Conservation (phyloP, 2,113 vertebrate species). For the Sisor rabdophorus region DNA sequence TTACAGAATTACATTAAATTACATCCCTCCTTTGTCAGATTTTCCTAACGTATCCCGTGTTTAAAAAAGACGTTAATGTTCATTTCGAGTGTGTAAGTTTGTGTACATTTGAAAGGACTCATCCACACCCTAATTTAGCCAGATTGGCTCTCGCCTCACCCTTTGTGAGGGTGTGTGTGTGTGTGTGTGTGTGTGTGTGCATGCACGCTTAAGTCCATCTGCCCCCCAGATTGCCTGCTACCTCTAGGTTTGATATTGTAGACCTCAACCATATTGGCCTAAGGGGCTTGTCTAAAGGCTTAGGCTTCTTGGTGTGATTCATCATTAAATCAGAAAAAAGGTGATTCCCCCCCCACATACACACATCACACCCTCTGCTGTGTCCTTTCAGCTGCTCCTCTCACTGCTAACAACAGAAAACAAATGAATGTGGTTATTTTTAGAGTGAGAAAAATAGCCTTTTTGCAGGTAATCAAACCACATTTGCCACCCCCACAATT, state of each 20-base stretch:
- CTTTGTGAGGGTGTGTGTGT: conserved; percentile 27
- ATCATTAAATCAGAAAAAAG: conserved; percentile 44
- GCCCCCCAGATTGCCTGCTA: conserved; percentile 35
- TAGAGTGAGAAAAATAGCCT: conserved; percentile 41
- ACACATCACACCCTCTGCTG: conserved; percentile 38
- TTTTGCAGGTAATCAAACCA: conserved; percentile 15
- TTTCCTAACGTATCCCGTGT: background rate
- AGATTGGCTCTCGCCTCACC: background rate
- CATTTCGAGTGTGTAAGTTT: background rate
- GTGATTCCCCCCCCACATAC: conserved; percentile 30
- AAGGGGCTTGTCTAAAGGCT: conserved; percentile 46
- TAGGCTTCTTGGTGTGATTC: conserved; percentile 44
- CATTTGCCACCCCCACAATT: conserved; percentile 16
- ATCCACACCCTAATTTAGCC: conserved; percentile 15
- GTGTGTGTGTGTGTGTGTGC: conserved; percentile 20
- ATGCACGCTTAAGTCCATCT: conserved; percentile 13
- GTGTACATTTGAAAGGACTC: conserved; percentile 12
- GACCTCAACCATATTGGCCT: conserved; percentile 39
- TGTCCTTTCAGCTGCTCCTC: conserved; percentile 41
- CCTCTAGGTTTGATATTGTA: conserved; percentile 33
- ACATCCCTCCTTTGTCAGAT: background rate
- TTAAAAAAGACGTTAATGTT: background rate
- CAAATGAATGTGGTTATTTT: conserved; percentile 43
- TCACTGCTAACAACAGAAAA: conserved; percentile 32
- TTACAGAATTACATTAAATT: background rate